Evolutionary conservation across 2,888 invertebrate genomes (phyloP), one percentile per base, ranked within the genome.

Genomic region (Drosophila paranaensis): DNA sequence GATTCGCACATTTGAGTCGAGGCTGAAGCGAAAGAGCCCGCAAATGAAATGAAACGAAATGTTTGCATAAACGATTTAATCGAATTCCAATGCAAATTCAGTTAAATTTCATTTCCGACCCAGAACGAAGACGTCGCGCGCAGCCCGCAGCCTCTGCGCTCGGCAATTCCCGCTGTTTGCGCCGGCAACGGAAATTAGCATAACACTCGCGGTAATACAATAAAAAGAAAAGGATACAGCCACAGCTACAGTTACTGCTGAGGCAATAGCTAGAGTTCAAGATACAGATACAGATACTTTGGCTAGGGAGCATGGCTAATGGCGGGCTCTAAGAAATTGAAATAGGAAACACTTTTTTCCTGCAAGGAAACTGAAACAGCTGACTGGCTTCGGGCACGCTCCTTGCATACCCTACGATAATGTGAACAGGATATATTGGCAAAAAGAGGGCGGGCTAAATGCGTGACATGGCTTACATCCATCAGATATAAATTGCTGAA

Each of bases 1-100:
- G 86, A 89, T 86, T 89, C 81, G 66, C 77, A 77, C 78, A 79
- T 81, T 65, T 71, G 81, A 65, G 67, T 13, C 45, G 81, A 69
- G 80, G 16, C 33, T 50, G 30, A 81, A 81, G 77, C 89, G 88
- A 79, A 79, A 81, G 77, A 74, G 54, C 71, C 88, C 83, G 71
- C 81, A 87, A 87, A 87, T 90, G 86, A 88, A 89, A 88, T 85
- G 90, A 89, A 87, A 88, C 90, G 90, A 87, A 87, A 89, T 87
- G 91, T 90, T 91, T 91, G 91, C 91, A 91, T 91, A 91, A 91
- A 91, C 91, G 91, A 91, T 91, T 91, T 91, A 91, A 91, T 91
- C 91, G 91, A 91, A 91, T 91, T 91, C 91, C 91, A 91, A 91
- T 91, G 91, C 90, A 91, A 91, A 91, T 91, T 91, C 90, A 89